A percentile compares a stretch with the other conserved stretches of the same genome.
phyloP scores from a whole-genome alignment of 2,888 invertebrate genomes.

The Cosmia trapezina region DNA sequence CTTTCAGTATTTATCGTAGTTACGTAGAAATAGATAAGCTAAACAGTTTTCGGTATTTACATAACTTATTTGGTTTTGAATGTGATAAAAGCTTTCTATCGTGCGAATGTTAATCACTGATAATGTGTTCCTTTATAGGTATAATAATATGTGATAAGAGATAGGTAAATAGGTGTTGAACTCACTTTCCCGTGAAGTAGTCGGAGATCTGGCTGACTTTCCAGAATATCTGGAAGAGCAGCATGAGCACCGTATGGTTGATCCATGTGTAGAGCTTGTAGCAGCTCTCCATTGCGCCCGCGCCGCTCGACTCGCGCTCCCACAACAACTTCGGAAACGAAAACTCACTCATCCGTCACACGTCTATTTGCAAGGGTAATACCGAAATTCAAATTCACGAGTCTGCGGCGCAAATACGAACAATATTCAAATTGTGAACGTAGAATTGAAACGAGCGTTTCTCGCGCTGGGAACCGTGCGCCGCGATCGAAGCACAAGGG shows the following conservation, averaged over 20 bases:
- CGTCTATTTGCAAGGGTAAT: slow-evolving; percentile 75
- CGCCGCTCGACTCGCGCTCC: slow-evolving; percentile 77
- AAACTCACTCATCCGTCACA: slow-evolving; percentile 87
- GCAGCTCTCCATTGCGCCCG: slow-evolving; percentile 86
- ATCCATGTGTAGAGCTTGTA: slow-evolving; percentile 88
- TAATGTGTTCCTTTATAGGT: slow-evolving; percentile 11
- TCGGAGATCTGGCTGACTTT: slow-evolving; percentile 88
- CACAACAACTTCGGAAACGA: slow-evolving; percentile 83
- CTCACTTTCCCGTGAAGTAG: slow-evolving; percentile 87
- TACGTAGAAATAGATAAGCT: neutral
- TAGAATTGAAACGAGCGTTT: slow-evolving; percentile 35
- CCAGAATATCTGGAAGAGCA: slow-evolving; percentile 88
- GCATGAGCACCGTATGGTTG: slow-evolving; percentile 86
- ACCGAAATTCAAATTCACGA: slow-evolving; percentile 55
- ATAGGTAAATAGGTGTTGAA: slow-evolving; percentile 53
- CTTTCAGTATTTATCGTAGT: neutral
- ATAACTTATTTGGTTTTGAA: slow-evolving; percentile 5
- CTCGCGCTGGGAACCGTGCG: slow-evolving; percentile 66
- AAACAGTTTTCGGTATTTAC: slow-evolving; percentile 21
- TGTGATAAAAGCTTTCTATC: slow-evolving; percentile 4
- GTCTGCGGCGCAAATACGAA: slow-evolving; percentile 35
- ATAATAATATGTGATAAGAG: neutral
- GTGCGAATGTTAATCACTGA: slow-evolving; percentile 14
- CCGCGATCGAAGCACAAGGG: slow-evolving; percentile 70
- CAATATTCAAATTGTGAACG: slow-evolving; percentile 48